These are phyloP conservation scores for Heliocidaris tuberculata DNA, from an alignment of 35 echinoderm and acorn worm genomes.

Conservation along the genomic window DNA sequence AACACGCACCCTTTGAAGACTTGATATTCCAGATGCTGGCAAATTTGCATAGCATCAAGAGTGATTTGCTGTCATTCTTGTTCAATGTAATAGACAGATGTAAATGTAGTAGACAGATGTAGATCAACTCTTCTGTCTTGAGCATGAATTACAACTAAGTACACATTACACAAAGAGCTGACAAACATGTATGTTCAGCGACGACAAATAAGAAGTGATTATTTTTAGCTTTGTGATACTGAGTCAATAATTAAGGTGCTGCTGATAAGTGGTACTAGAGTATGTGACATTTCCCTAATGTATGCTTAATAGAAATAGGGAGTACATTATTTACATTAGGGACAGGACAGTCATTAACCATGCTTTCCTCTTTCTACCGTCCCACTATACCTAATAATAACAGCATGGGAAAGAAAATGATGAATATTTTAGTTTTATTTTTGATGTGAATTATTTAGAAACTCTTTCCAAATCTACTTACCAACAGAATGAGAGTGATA, in stretches of 20 bases:
- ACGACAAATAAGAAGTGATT: neutral
- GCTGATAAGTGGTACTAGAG: neutral
- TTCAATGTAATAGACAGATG: neutral
- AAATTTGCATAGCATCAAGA: neutral
- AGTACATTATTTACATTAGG: neutral
- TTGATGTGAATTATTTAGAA: neutral
- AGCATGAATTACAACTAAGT: neutral
- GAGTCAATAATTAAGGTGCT: neutral
- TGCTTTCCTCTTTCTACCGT: neutral
- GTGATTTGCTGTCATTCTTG: conserved; percentile 10
- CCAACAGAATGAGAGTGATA: neutral
- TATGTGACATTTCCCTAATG: conserved; percentile 11
- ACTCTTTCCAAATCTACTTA: neutral
- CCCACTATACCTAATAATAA: neutral
- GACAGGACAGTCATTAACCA: neutral
- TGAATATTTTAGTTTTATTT: neutral
- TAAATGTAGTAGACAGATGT: neutral
- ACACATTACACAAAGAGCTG: neutral
- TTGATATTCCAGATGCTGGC: neutral
- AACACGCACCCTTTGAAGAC: neutral
- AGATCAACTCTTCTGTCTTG: neutral
- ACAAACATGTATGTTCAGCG: neutral
- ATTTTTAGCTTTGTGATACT: conserved; percentile 5
- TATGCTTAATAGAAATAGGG: neutral
- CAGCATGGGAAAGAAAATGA: neutral